These are phyloP conservation scores for Enchytraeus crypticus DNA, from an alignment of 2,888 invertebrate species.

Conservation along the genomic window DNA sequence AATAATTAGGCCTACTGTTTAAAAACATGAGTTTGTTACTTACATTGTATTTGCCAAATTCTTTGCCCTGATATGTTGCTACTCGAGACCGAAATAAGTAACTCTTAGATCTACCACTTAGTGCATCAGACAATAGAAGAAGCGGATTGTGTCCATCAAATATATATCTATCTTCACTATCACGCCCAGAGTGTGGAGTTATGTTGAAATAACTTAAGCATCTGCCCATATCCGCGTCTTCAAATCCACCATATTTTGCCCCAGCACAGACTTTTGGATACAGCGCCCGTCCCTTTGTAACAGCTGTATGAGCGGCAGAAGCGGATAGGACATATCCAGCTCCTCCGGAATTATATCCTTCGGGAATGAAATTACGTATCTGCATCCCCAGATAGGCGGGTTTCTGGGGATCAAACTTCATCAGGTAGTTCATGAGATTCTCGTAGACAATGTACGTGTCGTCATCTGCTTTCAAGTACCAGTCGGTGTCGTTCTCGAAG, in stretches of 20 bases:
- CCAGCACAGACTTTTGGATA: neutral
- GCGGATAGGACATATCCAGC: neutral
- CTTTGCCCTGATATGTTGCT: neutral
- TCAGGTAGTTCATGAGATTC: neutral
- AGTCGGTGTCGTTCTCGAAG: neutral
- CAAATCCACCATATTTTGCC: neutral
- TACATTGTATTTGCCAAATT: neutral
- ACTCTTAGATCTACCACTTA: no score
- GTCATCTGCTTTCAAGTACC: slow-evolving; percentile 5
- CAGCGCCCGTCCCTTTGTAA: neutral
- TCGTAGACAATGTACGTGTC: slow-evolving; percentile 1
- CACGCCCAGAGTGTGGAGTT: neutral
- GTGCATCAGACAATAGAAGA: no score
- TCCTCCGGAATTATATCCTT: slow-evolving; percentile 4
- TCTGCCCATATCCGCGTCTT: neutral
- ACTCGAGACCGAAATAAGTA: no score
- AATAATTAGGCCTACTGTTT: no score
- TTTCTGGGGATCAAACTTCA: neutral
- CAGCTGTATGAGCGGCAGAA: neutral
- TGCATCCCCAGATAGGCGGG: neutral
- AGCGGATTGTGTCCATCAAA: neutral
- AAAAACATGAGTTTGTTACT: no score
- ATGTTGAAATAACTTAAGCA: neutral
- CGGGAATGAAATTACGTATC: neutral
- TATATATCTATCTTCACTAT: neutral